Percentiles rank a stretch among this genome's conserved stretches.
These are phyloP conservation scores for Actenoides hombroni DNA, from an alignment of 2,113 vertebrate species.

Conservation along the genomic window DNA sequence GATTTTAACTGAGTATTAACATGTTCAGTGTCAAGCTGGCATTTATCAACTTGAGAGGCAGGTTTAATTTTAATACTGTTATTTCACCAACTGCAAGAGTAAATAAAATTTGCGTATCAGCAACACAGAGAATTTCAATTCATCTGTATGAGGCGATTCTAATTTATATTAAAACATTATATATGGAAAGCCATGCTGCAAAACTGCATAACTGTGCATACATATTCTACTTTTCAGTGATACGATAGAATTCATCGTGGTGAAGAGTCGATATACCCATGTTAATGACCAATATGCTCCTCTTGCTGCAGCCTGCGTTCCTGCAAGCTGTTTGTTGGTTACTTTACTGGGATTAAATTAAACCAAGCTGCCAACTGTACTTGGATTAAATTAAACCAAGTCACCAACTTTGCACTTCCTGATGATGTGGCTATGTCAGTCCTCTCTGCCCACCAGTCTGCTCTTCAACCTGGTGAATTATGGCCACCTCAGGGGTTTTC, in stretches of 20 bases:
- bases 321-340: slow-evolving; percentile 11
- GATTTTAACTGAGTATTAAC: slow-evolving; percentile 58
- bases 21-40: neutral
- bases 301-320: neutral
- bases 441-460: neutral
- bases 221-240: neutral
- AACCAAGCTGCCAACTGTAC: neutral
- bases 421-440: slow-evolving; percentile 20
- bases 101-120: slow-evolving; percentile 38
- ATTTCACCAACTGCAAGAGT: neutral
- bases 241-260: neutral
- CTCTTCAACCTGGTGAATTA: slow-evolving; percentile 10
- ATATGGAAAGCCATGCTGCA: slow-evolving; percentile 1
- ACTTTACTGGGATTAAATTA: slow-evolving; percentile 16
- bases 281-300: neutral
- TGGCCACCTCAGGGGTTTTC: slow-evolving; percentile 40
- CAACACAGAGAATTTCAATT: neutral
- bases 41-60: slow-evolving; percentile 28
- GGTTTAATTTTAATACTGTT: slow-evolving; percentile 34
- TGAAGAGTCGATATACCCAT: neutral
- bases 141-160: neutral
- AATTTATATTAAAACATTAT: slow-evolving; percentile 15
- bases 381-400: neutral
- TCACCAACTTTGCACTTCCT: slow-evolving; percentile 18
- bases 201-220: neutral